A percentile compares a stretch with the other conserved stretches of the same genome.
These are phyloP conservation scores for Catostylus mosaicus DNA, from an alignment of 30 jellyfish, hydroid and myxozoan genomes.

Conservation along the genomic window DNA sequence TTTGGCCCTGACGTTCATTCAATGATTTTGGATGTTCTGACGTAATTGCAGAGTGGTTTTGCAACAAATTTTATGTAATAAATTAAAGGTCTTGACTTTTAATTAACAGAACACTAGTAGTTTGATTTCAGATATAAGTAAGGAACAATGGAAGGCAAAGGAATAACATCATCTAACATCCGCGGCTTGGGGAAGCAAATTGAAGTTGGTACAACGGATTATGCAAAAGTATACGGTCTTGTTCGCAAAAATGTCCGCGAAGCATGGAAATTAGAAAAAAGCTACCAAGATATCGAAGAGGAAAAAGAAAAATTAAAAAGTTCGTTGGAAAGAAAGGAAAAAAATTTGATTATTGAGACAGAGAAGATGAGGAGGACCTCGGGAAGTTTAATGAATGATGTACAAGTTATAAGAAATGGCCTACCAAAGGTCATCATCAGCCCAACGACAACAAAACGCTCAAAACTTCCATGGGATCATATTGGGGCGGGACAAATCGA, in stretches of 20 bases:
- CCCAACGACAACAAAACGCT: constrained; percentile 39
- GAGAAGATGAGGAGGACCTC: constrained; percentile 36
- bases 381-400: constrained; percentile 23
- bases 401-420: not conserved
- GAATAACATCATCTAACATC: not conserved
- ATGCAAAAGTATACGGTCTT: constrained; percentile 9
- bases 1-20: too few relatives aligned
- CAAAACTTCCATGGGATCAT: constrained; percentile 51
- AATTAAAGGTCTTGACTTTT: too few relatives aligned
- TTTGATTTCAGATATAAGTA: too few relatives aligned
- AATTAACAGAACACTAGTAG: too few relatives aligned
- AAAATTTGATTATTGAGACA: constrained; percentile 3
- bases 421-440: constrained; percentile 44
- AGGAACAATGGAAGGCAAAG: constrained; percentile 55
- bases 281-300: constrained; percentile 25
- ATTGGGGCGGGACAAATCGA: constrained; percentile 1
- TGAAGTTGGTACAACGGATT: not conserved
- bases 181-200: constrained; percentile 1
- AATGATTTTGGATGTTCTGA: too few relatives aligned
- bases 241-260: constrained; percentile 39
- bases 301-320: not conserved
- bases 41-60: too few relatives aligned
- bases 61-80: too few relatives aligned
- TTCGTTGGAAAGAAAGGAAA: constrained; percentile 33
- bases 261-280: constrained; percentile 50